Conservation (phyloP, 2,797 vertebrate species). For the Nyctalus aviator region DNA sequence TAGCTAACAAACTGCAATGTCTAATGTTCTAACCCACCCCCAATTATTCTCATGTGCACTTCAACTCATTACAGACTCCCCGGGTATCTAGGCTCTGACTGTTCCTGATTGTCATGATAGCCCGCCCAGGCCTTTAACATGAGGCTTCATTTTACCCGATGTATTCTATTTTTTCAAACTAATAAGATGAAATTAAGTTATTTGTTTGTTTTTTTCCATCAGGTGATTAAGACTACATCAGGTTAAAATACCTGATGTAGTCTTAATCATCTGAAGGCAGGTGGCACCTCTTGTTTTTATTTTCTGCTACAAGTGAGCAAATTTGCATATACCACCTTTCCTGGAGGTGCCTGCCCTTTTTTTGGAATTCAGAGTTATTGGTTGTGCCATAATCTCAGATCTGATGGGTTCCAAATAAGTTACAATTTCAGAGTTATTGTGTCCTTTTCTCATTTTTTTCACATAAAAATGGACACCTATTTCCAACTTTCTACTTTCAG, state of each 20-base stretch:
- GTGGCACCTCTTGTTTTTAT: background rate
- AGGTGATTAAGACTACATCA: no score
- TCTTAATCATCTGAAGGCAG: background rate
- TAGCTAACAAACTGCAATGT: background rate
- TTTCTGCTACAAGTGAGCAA: background rate
- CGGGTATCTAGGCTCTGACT: background rate
- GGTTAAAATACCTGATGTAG: background rate
- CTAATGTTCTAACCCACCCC: no score
- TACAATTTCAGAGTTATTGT: background rate
- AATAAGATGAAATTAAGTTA: no score
- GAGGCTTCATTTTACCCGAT: background rate
- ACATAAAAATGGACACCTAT: background rate
- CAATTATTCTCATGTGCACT: background rate
- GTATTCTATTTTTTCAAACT: no score
- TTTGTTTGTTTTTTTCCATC: no score
- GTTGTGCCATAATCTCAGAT: background rate
- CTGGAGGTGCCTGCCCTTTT: background rate
- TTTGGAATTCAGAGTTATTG: background rate
- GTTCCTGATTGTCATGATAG: no score
- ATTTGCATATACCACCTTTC: background rate
- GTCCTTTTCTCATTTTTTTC: background rate
- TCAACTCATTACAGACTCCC: background rate
- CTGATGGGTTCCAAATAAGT: background rate
- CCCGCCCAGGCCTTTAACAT: background rate
- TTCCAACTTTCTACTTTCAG: background rate